These are phyloP conservation scores for Zaprionus tsacasi DNA, from an alignment of 1,140 invertebrate species.

Conservation along the genomic window DNA sequence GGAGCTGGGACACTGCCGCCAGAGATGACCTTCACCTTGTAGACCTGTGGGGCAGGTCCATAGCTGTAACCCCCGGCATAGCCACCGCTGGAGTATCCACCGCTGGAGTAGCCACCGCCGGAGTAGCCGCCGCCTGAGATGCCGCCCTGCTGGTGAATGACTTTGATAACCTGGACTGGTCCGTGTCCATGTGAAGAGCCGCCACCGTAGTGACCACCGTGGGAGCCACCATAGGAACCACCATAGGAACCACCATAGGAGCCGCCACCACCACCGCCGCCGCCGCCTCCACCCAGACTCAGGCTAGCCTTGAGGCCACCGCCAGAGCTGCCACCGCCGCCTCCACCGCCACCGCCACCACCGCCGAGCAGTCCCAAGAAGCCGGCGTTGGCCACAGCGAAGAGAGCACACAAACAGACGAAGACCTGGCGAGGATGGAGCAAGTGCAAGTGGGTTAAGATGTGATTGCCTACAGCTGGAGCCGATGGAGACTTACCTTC, in stretches of 20 bases:
- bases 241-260: constrained; percentile 42
- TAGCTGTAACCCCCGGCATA: constrained; percentile 57
- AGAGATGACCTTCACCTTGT: constrained; percentile 73
- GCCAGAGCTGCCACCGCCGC: constrained; percentile 32
- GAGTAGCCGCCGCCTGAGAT: not conserved
- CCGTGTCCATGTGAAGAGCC: constrained; percentile 34
- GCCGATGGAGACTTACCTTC: constrained; percentile 55
- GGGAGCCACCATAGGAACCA: constrained; percentile 29
- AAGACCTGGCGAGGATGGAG: constrained; percentile 54
- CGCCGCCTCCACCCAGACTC: constrained; percentile 44
- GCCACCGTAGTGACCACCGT: constrained; percentile 29
- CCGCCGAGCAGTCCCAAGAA: constrained; percentile 70
- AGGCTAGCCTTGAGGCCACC: constrained; percentile 48
- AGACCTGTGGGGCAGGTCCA: constrained; percentile 63
- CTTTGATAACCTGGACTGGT: constrained; percentile 43
- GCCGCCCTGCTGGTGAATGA: constrained; percentile 42
- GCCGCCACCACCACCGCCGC: constrained; percentile 43
- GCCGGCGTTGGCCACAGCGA: constrained; percentile 75
- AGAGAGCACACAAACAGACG: constrained; percentile 72
- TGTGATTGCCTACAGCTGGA: not conserved
- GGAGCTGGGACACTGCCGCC: constrained; percentile 35
- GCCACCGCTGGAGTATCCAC: constrained; percentile 21
- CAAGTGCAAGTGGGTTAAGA: not conserved
- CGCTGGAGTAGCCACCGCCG: constrained; percentile 25
- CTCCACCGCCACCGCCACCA: constrained; percentile 47